A percentile compares a stretch with the other conserved stretches of the same genome.
Conservation (phyloP, 2,888 invertebrate genomes). For the Malacosoma neustria region DNA sequence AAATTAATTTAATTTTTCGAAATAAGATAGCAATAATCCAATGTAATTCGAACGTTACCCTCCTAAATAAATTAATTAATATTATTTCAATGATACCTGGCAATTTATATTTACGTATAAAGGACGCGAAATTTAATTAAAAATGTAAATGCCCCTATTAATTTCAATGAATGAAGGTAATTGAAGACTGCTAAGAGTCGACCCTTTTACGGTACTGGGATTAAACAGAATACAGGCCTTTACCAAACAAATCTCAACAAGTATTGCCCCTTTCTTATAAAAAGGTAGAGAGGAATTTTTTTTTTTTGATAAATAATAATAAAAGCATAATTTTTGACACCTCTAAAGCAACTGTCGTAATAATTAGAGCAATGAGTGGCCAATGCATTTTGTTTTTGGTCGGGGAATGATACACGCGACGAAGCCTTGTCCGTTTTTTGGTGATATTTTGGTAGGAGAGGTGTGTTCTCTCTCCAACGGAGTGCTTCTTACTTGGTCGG, state of each 20-base stretch:
- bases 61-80: background rate
- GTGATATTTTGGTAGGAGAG: too few species aligned
- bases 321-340: too few species aligned
- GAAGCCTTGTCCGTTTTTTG: too few species aligned
- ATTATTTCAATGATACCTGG: background rate
- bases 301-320: background rate
- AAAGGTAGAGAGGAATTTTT: background rate
- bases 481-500: too few species aligned
- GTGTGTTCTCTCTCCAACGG: too few species aligned
- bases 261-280: background rate
- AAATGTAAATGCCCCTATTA: slow-evolving; percentile 11
- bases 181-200: slow-evolving; percentile 12
- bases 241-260: background rate
- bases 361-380: too few species aligned
- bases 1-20: too few species aligned
- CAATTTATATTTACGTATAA: slow-evolving; percentile 1
- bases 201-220: slow-evolving; percentile 6
- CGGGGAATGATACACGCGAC: too few species aligned
- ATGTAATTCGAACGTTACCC: background rate
- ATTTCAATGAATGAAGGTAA: slow-evolving; percentile 13
- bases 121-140: slow-evolving; percentile 8
- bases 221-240: slow-evolving; percentile 1
- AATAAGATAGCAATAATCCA: too few species aligned
- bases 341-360: too few species aligned
- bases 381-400: too few species aligned